phyloP scores from a whole-genome alignment of 2,888 invertebrate genomes.

The Gonocerus acuteangulatus region DNA sequence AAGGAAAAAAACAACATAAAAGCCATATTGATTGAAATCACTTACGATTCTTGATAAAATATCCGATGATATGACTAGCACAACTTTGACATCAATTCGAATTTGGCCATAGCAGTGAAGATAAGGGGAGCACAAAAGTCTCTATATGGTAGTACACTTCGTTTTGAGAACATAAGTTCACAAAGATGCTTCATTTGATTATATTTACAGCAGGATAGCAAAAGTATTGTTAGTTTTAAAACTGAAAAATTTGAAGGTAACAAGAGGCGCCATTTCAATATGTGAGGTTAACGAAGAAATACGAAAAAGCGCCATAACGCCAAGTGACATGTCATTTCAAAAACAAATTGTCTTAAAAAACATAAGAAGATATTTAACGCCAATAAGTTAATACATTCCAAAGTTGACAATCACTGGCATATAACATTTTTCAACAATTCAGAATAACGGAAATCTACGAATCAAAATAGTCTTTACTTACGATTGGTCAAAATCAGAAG shows the following conservation, averaged over 20 bases:
- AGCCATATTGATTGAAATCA: too few species aligned
- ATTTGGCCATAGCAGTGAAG: too few species aligned
- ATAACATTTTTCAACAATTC: neutral
- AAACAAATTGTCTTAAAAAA: slow-evolving; percentile 12
- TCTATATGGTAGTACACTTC: too few species aligned
- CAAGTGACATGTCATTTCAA: slow-evolving; percentile 29
- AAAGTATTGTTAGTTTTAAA: neutral
- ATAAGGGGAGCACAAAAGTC: too few species aligned
- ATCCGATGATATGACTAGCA: too few species aligned
- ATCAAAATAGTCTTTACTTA: slow-evolving; percentile 23
- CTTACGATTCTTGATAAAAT: too few species aligned
- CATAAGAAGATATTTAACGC: neutral
- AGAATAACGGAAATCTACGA: neutral
- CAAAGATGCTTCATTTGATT: neutral
- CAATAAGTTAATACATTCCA: neutral
- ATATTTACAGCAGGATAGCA: too few species aligned
- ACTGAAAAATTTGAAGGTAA: slow-evolving; percentile 23
- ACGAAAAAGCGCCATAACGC: slow-evolving; percentile 30
- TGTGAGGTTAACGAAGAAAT: slow-evolving; percentile 29
- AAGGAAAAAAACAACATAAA: too few species aligned
- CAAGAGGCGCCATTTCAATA: slow-evolving; percentile 26
- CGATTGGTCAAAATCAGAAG: slow-evolving; percentile 10
- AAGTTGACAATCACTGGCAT: too few species aligned
- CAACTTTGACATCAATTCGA: too few species aligned
- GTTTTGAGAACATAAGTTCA: neutral